A percentile compares a stretch with the other conserved stretches of the same genome.
phyloP scores from a whole-genome alignment of 2,888 invertebrate species.

The Epinotia bilunana region DNA sequence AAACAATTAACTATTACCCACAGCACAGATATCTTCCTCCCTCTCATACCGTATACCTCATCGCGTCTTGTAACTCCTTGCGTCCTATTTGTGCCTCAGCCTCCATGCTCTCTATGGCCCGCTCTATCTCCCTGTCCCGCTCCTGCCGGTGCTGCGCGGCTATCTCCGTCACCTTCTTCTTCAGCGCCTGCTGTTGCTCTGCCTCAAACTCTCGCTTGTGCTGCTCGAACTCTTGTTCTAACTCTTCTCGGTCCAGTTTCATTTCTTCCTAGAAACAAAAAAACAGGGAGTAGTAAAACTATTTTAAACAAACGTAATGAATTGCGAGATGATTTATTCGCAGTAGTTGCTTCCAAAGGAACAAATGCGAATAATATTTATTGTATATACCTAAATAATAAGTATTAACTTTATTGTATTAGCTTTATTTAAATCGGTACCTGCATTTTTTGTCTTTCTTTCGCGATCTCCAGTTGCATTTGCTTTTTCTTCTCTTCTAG shows the following conservation, averaged over 20 bases:
- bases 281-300: neutral
- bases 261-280: constrained; percentile 62
- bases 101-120: constrained; percentile 88
- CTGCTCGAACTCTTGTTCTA: constrained; percentile 86
- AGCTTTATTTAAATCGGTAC: constrained; percentile 50
- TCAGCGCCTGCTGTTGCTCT: constrained; percentile 85
- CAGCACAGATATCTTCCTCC: too few species aligned
- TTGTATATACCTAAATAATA: too few species aligned
- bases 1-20: too few species aligned
- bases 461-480: constrained; percentile 65
- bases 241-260: constrained; percentile 85
- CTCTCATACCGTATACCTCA: constrained; percentile 59
- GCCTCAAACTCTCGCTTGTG: constrained; percentile 86
- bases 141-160: constrained; percentile 88
- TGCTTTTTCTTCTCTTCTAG: constrained; percentile 64
- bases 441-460: constrained; percentile 64
- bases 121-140: constrained; percentile 91
- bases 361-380: too few species aligned
- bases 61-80: constrained; percentile 85
- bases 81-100: constrained; percentile 86
- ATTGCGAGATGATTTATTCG: too few species aligned
- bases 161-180: constrained; percentile 88
- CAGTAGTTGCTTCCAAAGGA: too few species aligned
- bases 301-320: too few species aligned
- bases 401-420: too few species aligned